phyloP scores from a whole-genome alignment of 2,797 vertebrate genomes.

The Chanos chanos region DNA sequence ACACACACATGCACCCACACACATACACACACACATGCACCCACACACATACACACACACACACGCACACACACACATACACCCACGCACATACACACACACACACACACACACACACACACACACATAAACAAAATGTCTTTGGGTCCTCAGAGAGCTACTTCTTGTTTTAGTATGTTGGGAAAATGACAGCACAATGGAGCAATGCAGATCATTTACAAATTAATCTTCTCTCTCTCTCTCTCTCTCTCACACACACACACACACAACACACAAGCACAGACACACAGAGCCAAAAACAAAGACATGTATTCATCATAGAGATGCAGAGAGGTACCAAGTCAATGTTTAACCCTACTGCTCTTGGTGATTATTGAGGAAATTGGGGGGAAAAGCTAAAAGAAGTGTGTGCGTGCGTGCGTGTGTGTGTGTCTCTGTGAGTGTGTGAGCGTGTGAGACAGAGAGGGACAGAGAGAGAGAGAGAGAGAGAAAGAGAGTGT shows the following conservation, averaged over 20 bases:
- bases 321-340: background rate
- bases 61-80: background rate
- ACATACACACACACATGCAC: slow-evolving; percentile 19
- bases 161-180: too few species aligned
- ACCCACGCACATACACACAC: too few species aligned
- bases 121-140: too few species aligned
- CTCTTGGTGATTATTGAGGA: slow-evolving; percentile 25
- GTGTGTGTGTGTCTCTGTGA: background rate
- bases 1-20: slow-evolving; percentile 9
- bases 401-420: background rate
- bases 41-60: slow-evolving; percentile 22
- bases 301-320: slow-evolving; percentile 21
- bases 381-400: slow-evolving; percentile 4
- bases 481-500: too few species aligned
- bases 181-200: too few species aligned
- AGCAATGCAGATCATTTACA: too few species aligned
- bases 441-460: too few species aligned
- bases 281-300: slow-evolving; percentile 18
- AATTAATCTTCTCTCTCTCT: background rate
- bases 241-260: background rate
- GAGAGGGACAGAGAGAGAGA: too few species aligned
- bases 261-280: background rate
- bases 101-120: slow-evolving; percentile 17
- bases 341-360: slow-evolving; percentile 26
- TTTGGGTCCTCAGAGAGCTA: too few species aligned